A percentile compares a stretch with the other conserved stretches of the same genome.
These are phyloP conservation scores for Microcebus murinus DNA, from an alignment of 2,113 vertebrate genomes.

Conservation along the genomic window DNA sequence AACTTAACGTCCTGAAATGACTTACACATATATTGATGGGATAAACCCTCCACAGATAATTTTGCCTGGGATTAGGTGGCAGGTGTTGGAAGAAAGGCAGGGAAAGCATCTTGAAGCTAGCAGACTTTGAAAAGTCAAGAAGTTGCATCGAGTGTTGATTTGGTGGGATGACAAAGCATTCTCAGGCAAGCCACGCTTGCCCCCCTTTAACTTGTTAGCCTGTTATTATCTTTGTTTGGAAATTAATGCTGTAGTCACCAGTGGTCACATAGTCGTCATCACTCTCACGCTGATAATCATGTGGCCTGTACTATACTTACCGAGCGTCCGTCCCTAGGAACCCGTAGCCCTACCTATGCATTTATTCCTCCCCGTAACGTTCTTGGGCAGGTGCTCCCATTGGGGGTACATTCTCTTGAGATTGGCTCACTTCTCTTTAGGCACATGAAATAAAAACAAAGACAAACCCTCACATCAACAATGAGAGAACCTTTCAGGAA, in stretches of 20 bases:
- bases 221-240: not conserved
- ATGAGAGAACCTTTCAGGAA: not conserved
- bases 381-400: not conserved
- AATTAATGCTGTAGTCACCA: not conserved
- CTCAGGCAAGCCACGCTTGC: not conserved
- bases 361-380: fast-evolving
- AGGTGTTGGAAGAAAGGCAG: not conserved
- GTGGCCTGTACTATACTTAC: not conserved
- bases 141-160: too few relatives aligned
- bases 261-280: not conserved
- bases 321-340: fast-evolving
- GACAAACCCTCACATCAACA: not conserved
- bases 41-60: not conserved
- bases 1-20: not conserved
- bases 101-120: not conserved
- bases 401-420: not conserved
- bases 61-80: not conserved
- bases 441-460: not conserved
- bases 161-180: fast-evolving
- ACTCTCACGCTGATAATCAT: fast-evolving
- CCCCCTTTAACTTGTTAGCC: not conserved
- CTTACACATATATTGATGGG: not conserved
- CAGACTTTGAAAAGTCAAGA: not conserved
- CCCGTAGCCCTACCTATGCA: fast-evolving
- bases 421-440: not conserved